These are phyloP conservation scores for Drusus annulatus DNA, from an alignment of 1,140 invertebrate genomes.

Conservation along the genomic window DNA sequence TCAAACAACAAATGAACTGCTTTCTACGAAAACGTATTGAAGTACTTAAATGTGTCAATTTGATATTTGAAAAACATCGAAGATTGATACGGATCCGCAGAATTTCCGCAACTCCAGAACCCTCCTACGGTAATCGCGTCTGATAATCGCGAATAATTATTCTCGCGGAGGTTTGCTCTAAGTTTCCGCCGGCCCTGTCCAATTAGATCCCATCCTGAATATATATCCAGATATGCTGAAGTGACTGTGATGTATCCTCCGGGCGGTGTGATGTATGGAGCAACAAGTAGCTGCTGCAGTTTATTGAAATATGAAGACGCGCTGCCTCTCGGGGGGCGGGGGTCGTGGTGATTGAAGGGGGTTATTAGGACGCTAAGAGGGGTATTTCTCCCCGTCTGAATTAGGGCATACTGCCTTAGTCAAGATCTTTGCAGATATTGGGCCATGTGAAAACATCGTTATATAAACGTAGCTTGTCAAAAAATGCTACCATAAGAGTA, in stretches of 20 bases:
- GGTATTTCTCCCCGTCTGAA: background rate
- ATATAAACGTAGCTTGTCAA: too few relatives aligned
- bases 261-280: conserved; percentile 18
- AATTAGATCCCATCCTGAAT: conserved; percentile 37
- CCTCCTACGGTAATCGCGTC: too few relatives aligned
- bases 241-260: conserved; percentile 40
- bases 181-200: background rate
- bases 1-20: too few relatives aligned
- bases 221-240: conserved; percentile 37
- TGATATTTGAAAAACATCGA: too few relatives aligned
- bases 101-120: too few relatives aligned
- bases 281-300: background rate
- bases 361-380: background rate
- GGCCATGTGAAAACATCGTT: too few relatives aligned
- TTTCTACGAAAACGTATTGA: too few relatives aligned
- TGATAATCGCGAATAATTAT: too few relatives aligned
- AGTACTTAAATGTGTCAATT: too few relatives aligned
- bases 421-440: too few relatives aligned
- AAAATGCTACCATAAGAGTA: too few relatives aligned
- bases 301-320: conserved; percentile 35
- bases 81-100: too few relatives aligned
- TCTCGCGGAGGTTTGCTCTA: background rate
- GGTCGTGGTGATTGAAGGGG: background rate
- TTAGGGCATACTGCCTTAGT: background rate
- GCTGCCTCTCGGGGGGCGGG: background rate